Conservation (phyloP, 2,888 invertebrate genomes). For the Eupithecia pulchellata region DNA sequence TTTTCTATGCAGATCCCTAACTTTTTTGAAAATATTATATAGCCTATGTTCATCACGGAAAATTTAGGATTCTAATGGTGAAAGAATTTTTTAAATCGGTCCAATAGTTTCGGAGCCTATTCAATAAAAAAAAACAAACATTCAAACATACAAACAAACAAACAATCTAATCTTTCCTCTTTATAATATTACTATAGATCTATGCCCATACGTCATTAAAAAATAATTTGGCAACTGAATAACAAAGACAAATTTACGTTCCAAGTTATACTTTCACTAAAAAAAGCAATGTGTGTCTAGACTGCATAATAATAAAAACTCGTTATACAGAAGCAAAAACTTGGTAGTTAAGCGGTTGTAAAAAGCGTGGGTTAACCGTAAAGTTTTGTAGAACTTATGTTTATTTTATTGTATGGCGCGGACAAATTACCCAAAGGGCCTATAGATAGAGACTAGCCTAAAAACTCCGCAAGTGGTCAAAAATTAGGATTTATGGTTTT, state of each 20-base stretch:
- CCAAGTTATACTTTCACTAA: background rate
- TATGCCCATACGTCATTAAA: too few relatives aligned
- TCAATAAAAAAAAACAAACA: too few relatives aligned
- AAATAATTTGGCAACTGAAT: background rate
- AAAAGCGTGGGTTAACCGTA: background rate
- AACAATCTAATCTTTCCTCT: too few relatives aligned
- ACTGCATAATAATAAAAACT: background rate
- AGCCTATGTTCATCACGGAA: too few relatives aligned
- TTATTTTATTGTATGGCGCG: background rate
- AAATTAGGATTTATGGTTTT: background rate
- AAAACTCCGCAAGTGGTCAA: background rate
- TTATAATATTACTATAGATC: too few relatives aligned
- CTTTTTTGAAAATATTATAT: too few relatives aligned
- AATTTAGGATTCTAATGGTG: too few relatives aligned
- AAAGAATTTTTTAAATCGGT: too few relatives aligned
- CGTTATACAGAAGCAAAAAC: background rate
- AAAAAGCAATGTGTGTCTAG: background rate
- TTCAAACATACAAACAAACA: too few relatives aligned
- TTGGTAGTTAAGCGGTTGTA: background rate
- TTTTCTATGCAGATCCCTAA: too few relatives aligned
- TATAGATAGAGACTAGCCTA: background rate
- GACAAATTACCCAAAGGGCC: background rate
- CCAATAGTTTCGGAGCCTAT: too few relatives aligned
- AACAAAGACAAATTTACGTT: background rate
- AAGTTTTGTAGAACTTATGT: background rate